A percentile compares a stretch with the other conserved stretches of the same genome.
phyloP scores from a whole-genome alignment of 2,888 invertebrate species.

The Odontocerum albicorne region DNA sequence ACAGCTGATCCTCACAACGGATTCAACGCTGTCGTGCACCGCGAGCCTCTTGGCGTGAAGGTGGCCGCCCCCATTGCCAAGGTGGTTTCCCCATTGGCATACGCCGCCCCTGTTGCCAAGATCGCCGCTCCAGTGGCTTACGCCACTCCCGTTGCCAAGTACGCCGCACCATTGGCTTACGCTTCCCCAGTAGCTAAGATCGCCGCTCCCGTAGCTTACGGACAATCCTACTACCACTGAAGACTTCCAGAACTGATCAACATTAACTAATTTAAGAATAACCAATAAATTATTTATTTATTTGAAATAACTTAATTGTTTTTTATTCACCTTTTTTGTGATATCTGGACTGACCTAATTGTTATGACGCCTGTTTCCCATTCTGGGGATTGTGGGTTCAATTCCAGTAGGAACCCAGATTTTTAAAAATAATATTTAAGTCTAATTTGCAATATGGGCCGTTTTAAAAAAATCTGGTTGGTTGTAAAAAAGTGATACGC shows the following conservation, averaged over 20 bases:
- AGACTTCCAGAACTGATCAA: neutral
- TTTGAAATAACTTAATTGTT: too few relatives aligned
- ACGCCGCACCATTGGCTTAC: constrained; percentile 23
- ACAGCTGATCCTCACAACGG: constrained; percentile 56
- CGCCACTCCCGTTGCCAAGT: constrained; percentile 34
- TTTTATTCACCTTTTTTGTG: too few relatives aligned
- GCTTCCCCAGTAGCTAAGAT: constrained; percentile 18
- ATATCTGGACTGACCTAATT: too few relatives aligned
- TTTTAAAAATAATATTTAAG: too few relatives aligned
- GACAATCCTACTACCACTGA: constrained; percentile 43
- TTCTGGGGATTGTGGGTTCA: too few relatives aligned
- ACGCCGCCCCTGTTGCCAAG: constrained; percentile 51
- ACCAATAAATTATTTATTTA: too few relatives aligned
- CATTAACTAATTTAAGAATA: too few relatives aligned
- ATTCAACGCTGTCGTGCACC: constrained; percentile 53
- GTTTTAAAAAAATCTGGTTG: too few relatives aligned
- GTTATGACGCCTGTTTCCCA: too few relatives aligned
- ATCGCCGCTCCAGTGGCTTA: constrained; percentile 40
- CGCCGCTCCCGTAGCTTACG: constrained; percentile 61
- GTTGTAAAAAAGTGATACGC: too few relatives aligned
- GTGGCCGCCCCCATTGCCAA: constrained; percentile 28
- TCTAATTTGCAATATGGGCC: too few relatives aligned
- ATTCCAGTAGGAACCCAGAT: too few relatives aligned
- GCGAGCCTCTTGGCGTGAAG: constrained; percentile 42
- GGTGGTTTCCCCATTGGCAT: constrained; percentile 35